Evolutionary conservation across 1,140 invertebrate genomes (phyloP).

Genomic region (Caenorhabditis briggsae): DNA sequence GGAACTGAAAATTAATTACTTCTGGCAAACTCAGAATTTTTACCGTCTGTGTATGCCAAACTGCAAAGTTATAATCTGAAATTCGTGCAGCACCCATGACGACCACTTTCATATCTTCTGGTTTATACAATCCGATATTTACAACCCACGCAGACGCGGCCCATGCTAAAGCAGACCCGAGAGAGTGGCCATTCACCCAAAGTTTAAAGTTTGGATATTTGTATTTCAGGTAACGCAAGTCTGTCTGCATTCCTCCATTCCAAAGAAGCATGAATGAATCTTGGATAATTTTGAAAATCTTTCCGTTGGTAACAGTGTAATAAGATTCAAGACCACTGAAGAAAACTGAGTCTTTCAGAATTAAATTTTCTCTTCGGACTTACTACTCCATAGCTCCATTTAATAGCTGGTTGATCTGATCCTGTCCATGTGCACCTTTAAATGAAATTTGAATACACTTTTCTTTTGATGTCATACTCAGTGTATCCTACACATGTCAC

Average conservation of each 20-base stretch:
- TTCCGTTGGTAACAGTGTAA: conserved; percentile 19
- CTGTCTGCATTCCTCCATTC: conserved; percentile 63
- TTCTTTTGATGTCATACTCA: background rate
- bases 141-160: conserved; percentile 47
- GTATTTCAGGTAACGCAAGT: conserved; percentile 54
- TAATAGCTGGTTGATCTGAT: background rate
- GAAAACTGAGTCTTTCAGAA: too few relatives aligned
- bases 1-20: background rate
- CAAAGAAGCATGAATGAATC: conserved; percentile 60
- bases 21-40: background rate
- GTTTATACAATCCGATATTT: conserved; percentile 12
- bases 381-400: background rate
- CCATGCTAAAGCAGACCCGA: conserved; percentile 49
- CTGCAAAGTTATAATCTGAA: conserved; percentile 27
- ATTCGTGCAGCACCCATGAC: conserved; percentile 49
- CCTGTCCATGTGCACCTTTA: conserved; percentile 30
- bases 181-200: conserved; percentile 59
- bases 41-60: conserved; percentile 44
- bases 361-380: background rate
- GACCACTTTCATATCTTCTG: conserved; percentile 55
- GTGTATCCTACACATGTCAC: conserved; percentile 28
- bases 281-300: conserved; percentile 47
- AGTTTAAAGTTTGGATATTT: conserved; percentile 61
- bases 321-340: conserved; percentile 7
- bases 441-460: conserved; percentile 20